Base-by-base conservation (phyloP, 2,113 vertebrate species). In the Rhagologus leucostigma region DNA sequence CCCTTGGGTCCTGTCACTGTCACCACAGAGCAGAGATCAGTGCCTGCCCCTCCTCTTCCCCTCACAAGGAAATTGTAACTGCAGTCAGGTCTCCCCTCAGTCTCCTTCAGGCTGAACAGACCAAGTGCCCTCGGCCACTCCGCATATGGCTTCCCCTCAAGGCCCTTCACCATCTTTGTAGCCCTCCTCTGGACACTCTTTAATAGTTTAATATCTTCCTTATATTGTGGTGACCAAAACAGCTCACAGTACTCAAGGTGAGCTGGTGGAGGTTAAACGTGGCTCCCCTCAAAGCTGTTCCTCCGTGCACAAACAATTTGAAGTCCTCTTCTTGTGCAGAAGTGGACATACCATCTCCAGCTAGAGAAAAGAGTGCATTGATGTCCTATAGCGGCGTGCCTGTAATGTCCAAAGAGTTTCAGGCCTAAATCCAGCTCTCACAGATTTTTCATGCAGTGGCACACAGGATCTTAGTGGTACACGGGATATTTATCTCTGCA, bases 61-160 rank as follows among this genome's bases (percentile, higher is more conserved):
- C 46, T 37, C 13, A 3, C 0, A 0, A 44, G 16, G 11, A 68
- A 52, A 1, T 0, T 44, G 33, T 22, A 0, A 15, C 33, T 60
- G 63, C 63, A 44, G 1, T 33, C 53, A 68, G 53, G 11, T 33
- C 9, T 68, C 46, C 33, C 22, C 22, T 86, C 62, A 32, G 11
- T 2, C 35, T 32, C 5, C 30, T 57, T 1, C 46, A 77, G 63
- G 14, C 14, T 52, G 63, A 33, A 3, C 27, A 46, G 27, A 44
- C 53, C 27, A 27, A 44, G 22, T 33, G 5, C 14, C 6, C 44
- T 86, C 15, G 19, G 27, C 6, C 1, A 1, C 27, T 84, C 15
- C 33, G 32, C 39, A 29, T 5, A 8, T 4, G 5, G 26, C 71
- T 42, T 75, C 35, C 11, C 35, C 71, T 86, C 13, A 17, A 77